Percentiles rank a stretch among this genome's conserved stretches.
Evolutionary conservation across 1,140 invertebrate genomes (phyloP).

Genomic region (Scaptomyza pallida): DNA sequence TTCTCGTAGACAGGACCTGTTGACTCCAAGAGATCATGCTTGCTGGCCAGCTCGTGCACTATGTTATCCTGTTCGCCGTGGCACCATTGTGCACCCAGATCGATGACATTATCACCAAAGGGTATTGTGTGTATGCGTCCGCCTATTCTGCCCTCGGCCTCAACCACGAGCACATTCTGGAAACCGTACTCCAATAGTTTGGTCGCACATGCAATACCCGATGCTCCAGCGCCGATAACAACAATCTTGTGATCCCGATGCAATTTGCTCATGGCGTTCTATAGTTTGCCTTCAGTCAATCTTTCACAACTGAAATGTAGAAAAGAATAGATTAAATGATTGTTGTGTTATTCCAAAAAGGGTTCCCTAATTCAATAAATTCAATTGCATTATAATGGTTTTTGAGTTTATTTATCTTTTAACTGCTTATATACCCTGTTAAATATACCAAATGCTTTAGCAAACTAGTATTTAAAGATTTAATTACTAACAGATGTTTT

Average conservation of each 20-base stretch:
- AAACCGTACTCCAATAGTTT: slow-evolving; percentile 86
- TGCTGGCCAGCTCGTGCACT: slow-evolving; percentile 88
- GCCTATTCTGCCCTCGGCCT: slow-evolving; percentile 89
- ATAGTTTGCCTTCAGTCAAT: background rate
- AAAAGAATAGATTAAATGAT: slow-evolving; percentile 5
- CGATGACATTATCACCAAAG: slow-evolving; percentile 88
- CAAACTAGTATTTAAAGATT: no score
- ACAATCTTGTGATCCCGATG: slow-evolving; percentile 83
- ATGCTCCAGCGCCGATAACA: slow-evolving; percentile 87
- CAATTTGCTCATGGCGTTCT: slow-evolving; percentile 52
- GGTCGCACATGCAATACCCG: slow-evolving; percentile 87
- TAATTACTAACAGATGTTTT: no score
- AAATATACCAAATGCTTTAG: background rate
- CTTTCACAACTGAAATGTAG: slow-evolving; percentile 32
- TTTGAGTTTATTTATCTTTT: no score
- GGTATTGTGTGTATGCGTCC: slow-evolving; percentile 87
- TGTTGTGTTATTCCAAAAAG: no score
- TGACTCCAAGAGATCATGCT: slow-evolving; percentile 85
- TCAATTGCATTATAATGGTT: background rate
- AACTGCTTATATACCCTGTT: background rate
- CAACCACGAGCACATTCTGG: slow-evolving; percentile 86
- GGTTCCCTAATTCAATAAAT: no score
- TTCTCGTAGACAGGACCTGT: slow-evolving; percentile 70
- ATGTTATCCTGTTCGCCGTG: slow-evolving; percentile 91
- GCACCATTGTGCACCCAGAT: slow-evolving; percentile 92